Conservation (phyloP, 2,113 vertebrate species). For the Cyanoramphus novaezelandiae region DNA sequence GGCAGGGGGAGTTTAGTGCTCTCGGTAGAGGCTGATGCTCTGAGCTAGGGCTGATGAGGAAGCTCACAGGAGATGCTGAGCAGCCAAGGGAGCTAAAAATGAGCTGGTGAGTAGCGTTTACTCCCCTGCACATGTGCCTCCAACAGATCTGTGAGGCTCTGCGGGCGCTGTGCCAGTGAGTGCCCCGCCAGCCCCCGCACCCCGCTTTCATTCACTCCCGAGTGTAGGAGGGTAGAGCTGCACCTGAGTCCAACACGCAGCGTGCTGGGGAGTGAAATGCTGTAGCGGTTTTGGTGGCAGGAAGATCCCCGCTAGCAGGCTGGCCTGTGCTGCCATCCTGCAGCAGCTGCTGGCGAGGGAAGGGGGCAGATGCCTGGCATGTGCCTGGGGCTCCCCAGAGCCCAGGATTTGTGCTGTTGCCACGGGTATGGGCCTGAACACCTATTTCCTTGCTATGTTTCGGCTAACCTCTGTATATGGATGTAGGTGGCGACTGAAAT, state of each 20-base stretch:
- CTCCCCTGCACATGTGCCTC: neutral
- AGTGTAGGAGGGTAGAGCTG: neutral
- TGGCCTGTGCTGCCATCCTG: neutral
- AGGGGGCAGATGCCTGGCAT: slow-evolving; percentile 16
- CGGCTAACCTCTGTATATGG: neutral
- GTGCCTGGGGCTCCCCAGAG: slow-evolving; percentile 34
- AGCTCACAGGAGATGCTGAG: neutral
- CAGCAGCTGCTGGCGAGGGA: neutral
- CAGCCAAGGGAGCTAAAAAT: slow-evolving; percentile 4
- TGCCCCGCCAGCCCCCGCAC: neutral
- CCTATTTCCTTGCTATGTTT: neutral
- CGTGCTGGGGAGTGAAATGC: rapidly evolving
- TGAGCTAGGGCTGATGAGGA: neutral
- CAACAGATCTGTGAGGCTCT: neutral
- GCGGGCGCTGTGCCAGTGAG: neutral
- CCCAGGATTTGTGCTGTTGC: neutral
- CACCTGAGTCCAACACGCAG: rapidly evolving
- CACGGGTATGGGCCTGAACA: neutral
- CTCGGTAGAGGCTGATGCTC: neutral
- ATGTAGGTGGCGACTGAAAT: neutral
- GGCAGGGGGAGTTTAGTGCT: rapidly evolving
- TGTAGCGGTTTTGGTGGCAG: neutral
- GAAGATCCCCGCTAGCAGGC: neutral
- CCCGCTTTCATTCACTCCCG: rapidly evolving
- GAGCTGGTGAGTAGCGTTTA: neutral